Base-by-base conservation (phyloP, 2,888 invertebrate species). In the Hydropsyche betteni region DNA sequence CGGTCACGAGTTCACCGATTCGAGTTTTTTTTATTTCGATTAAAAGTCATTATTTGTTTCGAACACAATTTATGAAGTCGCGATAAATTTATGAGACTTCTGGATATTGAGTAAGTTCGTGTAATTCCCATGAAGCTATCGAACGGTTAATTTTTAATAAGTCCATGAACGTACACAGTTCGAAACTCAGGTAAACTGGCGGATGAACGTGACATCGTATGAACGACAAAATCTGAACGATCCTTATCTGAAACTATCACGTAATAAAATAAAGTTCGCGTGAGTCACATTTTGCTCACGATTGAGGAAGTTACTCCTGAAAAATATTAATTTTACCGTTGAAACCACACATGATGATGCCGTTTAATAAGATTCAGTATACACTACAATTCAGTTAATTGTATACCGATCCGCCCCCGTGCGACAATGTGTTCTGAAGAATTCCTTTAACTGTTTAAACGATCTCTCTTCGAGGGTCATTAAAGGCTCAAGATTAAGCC, bases 301-400 rank as follows among this genome's bases (percentile, higher is more conserved):
- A 36, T 64, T 36, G 64, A 64, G 64, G 64, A 64, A 64, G 64
- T 36, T 34, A 34, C 33, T 64, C 34, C 36, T 36, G 34, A 64
- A 64, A 44, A 64, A 64, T 64, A 64, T 64, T 36, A 64, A 64
- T 64, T 64, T 64, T 64, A 36, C 64, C 64, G 64, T 36, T 64
- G 34, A 44, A 44, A 44, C 44, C 44, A 44, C 44, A 44, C 44
- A 44, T 44, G 44, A 44, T 44, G 44, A 8, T 10, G 44, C 10
- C 10, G 44, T 10, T 44, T 10, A 8, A 10, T 1, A 10, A 44
- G 6, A 44, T 8, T 10, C 44, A 44, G 44, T 44, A 44, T 44
- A 24, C 24, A 24, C 24, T 24, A 24, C 24, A 24, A 24, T 44
- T 44, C 3, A 44, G 6, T 44, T 44, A 10, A 44, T 44, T 44